phyloP scores from a whole-genome alignment of 2,888 invertebrate genomes.

The Gnatocerus cornutus region DNA sequence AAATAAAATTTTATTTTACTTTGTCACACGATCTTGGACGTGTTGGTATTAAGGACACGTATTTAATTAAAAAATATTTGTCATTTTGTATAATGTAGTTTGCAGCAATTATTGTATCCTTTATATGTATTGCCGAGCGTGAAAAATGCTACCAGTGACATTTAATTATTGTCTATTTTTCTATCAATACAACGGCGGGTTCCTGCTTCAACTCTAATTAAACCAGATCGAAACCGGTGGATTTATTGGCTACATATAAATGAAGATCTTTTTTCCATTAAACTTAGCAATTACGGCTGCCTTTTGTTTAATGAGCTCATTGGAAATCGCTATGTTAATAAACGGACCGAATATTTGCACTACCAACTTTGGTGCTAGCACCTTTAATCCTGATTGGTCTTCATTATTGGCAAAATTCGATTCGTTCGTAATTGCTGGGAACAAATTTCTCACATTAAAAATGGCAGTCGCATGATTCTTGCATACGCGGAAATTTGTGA shows the following conservation, averaged over 20 bases:
- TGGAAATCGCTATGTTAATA: slow-evolving; percentile 45
- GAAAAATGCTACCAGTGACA: slow-evolving; percentile 39
- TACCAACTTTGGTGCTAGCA: slow-evolving; percentile 41
- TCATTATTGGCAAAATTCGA: slow-evolving; percentile 26
- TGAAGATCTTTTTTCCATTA: slow-evolving; percentile 32
- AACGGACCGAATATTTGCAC: slow-evolving; percentile 21
- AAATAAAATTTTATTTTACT: slow-evolving; percentile 60
- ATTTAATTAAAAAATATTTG: slow-evolving; percentile 53
- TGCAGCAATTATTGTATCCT: slow-evolving; percentile 45
- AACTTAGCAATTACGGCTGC: slow-evolving; percentile 38
- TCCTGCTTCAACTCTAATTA: slow-evolving; percentile 29
- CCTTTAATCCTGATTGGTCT: slow-evolving; percentile 31
- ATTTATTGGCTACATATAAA: slow-evolving; percentile 44
- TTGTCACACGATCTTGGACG: slow-evolving; percentile 58
- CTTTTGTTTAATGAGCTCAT: slow-evolving; percentile 45
- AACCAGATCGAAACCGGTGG: slow-evolving; percentile 28
- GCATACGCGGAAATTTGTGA: slow-evolving; percentile 61
- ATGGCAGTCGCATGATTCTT: slow-evolving; percentile 17
- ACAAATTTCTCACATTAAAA: neutral
- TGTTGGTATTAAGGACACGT: slow-evolving; percentile 60
- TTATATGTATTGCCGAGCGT: slow-evolving; percentile 33
- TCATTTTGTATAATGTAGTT: slow-evolving; percentile 47
- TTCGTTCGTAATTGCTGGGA: slow-evolving; percentile 1
- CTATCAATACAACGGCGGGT: slow-evolving; percentile 27
- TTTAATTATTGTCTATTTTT: slow-evolving; percentile 48